Base-by-base conservation (phyloP, 2,797 vertebrate genomes). In the Acanthopagrus latus region DNA sequence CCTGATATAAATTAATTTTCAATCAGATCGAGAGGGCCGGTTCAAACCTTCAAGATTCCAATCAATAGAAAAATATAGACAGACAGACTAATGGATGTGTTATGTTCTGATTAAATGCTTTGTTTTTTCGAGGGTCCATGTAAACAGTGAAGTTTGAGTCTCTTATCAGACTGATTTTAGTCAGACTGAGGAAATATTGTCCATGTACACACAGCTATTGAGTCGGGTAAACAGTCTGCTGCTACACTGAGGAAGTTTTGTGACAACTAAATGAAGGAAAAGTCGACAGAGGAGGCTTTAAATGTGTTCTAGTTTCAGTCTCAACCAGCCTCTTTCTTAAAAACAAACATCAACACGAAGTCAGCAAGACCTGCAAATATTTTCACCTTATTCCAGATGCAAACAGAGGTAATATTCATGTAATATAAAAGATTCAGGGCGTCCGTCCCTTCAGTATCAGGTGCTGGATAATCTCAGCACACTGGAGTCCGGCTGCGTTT, bases 391-490 rank as follows among this genome's bases (percentile, higher is more conserved):
- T 44, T 21, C 12, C 17, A n/a, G 4, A 18, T 68, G 21, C 18
- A 55, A 64, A 3, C 41, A 27, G 41, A 29, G 16, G 17, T 27
- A 9, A 20, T 14, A 38, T 48, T 48, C 60, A 23, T 57, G 59
- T 20, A 20, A 54, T 18, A 65, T 46, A 7, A 51, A 8, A 11
- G 7, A 21, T n/a, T n/a, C 20, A 38, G 8, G 51, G 17, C 44
- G 70, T 47, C 57, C 3, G 20, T 33, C 50, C 12, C 65, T 33
- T 56, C n/a, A 23, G 2, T 18, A 27, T 46, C 3, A 59, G 47
- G 38, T 47, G 50, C 73, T 56, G 44, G 38, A 75, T 54, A 48
- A 71, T 52, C 54, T 71, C 33, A 70, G 25, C 3, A 23, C 41
- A 23, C 5, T 47, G 16, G 12, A n/a, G 38, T 38, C 44, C 18